Percentiles rank a stretch among this genome's conserved stretches.
phyloP scores from a whole-genome alignment of 2,888 invertebrate species.

The Nysson spinosus region DNA sequence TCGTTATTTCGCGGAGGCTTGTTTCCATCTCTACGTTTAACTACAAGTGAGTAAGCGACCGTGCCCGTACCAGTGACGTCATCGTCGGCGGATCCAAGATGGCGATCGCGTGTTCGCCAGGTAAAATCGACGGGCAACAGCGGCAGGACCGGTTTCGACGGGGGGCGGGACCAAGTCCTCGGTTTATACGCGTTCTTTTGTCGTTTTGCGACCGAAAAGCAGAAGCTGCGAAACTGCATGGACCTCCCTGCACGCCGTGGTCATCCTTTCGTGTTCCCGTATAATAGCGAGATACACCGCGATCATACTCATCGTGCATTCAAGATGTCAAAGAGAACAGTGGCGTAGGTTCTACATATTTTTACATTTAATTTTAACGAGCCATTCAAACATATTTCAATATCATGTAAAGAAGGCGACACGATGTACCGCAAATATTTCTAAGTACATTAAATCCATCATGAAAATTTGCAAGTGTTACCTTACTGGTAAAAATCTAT shows the following conservation, averaged over 20 bases:
- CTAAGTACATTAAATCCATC: too few relatives aligned
- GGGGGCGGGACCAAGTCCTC: conserved; percentile 54
- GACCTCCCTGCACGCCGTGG: conserved; percentile 22
- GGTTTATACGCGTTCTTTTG: conserved; percentile 51
- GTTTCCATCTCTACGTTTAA: conserved; percentile 27
- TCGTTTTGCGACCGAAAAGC: conserved; percentile 50
- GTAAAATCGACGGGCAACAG: conserved; percentile 54
- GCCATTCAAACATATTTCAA: too few relatives aligned
- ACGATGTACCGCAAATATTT: too few relatives aligned
- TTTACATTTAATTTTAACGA: too few relatives aligned
- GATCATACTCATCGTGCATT: conserved; percentile 6
- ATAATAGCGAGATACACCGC: conserved; percentile 22
- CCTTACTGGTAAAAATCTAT: too few relatives aligned
- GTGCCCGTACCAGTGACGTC: conserved; percentile 70
- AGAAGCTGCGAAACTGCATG: conserved; percentile 37
- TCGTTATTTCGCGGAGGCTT: conserved; percentile 6
- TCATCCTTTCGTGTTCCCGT: conserved; percentile 9
- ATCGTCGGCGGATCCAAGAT: conserved; percentile 61
- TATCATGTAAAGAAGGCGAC: too few relatives aligned
- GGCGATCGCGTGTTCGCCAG: conserved; percentile 55
- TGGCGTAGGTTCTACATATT: neutral
- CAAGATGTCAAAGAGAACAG: conserved; percentile 4
- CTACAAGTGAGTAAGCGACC: conserved; percentile 58
- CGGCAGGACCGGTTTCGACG: conserved; percentile 59
- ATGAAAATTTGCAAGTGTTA: too few relatives aligned